These are phyloP conservation scores for Dendrocopos noguchii DNA, from an alignment of 2,113 vertebrate species.

Conservation along the genomic window DNA sequence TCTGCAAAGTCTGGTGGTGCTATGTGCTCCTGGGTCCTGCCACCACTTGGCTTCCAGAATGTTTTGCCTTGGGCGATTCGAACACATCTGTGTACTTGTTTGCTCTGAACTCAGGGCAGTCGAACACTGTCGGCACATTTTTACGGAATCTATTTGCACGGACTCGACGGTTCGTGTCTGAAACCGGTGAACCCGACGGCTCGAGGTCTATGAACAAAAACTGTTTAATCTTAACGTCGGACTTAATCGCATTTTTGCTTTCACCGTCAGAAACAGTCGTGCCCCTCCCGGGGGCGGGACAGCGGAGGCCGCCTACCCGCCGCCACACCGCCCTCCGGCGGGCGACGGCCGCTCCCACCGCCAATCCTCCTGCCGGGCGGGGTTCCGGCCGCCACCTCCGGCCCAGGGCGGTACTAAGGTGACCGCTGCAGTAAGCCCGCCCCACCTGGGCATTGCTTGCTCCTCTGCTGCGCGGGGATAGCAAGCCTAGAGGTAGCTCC, in stretches of 20 bases:
- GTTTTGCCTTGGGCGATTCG: neutral
- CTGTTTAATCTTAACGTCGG: too few relatives aligned
- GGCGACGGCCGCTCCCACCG: neutral
- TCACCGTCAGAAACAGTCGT: neutral
- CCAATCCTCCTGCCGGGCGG: too few relatives aligned
- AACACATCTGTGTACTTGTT: rapidly evolving
- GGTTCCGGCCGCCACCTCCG: too few relatives aligned
- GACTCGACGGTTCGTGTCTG: neutral
- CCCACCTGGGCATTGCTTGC: neutral
- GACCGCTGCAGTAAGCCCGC: neutral
- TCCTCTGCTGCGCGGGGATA: neutral
- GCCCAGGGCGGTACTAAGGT: neutral
- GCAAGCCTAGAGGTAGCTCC: neutral
- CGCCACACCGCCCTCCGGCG: neutral
- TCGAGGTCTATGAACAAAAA: too few relatives aligned
- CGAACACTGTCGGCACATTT: rapidly evolving
- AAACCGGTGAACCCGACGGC: too few relatives aligned
- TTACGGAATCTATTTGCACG: rapidly evolving
- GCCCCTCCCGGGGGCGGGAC: too few relatives aligned
- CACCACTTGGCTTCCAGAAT: neutral
- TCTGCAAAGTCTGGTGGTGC: rapidly evolving
- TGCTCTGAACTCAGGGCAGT: neutral
- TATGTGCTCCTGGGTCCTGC: neutral
- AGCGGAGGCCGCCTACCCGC: neutral
- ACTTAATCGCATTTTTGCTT: neutral